Percentiles rank a stretch among this genome's conserved stretches.
Evolutionary conservation across 1,140 invertebrate genomes (phyloP).

Genomic region (Aphelinus atriplicis): DNA sequence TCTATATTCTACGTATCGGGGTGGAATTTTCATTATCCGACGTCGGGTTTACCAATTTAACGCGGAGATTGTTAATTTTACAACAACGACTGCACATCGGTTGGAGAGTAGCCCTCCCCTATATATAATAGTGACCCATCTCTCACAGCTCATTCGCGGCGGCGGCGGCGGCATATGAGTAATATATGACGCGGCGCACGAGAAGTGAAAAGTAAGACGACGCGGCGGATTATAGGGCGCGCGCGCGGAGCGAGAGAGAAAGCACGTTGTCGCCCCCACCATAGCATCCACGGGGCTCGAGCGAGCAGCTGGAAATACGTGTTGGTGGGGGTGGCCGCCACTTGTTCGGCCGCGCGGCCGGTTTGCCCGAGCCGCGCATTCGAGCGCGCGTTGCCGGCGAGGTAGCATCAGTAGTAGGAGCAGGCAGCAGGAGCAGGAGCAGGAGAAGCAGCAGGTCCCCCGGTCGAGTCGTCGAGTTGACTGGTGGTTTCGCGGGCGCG

Average conservation of each 20-base stretch:
- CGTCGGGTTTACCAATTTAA: no score
- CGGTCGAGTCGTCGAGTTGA: conserved; percentile 1
- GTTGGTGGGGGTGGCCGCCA: conserved; percentile 32
- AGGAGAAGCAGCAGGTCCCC: neutral
- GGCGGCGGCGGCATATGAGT: no score
- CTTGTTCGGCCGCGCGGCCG: conserved; percentile 49
- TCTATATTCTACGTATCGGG: no score
- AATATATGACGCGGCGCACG: no score
- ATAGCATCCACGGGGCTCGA: conserved; percentile 41
- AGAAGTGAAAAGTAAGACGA: neutral
- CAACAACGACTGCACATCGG: no score
- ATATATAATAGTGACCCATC: no score
- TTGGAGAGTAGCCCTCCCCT: no score
- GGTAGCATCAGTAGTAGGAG: conserved; percentile 48
- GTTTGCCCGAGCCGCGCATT: conserved; percentile 44
- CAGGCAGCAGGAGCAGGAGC: neutral
- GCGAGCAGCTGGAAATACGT: neutral
- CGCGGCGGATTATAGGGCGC: neutral
- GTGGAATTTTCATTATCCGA: no score
- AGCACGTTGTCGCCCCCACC: conserved; percentile 23
- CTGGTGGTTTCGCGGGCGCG: no score
- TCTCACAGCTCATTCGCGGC: no score
- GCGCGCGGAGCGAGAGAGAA: conserved; percentile 48
- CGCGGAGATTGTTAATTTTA: no score
- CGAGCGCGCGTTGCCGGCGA: conserved; percentile 57